These are phyloP conservation scores for Eulemur mongoz DNA, from an alignment of 2,797 vertebrate species.

Conservation along the genomic window DNA sequence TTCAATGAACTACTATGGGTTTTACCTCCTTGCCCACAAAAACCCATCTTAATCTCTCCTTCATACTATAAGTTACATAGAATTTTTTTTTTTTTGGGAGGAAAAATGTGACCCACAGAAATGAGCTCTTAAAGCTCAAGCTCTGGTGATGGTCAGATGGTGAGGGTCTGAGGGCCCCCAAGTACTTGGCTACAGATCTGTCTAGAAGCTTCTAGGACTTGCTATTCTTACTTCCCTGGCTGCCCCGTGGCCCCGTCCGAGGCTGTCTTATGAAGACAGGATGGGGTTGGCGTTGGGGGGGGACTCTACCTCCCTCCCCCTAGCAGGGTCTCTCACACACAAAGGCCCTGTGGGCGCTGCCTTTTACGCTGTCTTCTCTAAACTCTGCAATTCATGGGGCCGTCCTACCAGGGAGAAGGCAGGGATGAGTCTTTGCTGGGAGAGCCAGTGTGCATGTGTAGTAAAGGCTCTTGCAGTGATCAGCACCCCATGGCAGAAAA, in stretches of 20 bases:
- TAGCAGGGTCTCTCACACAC: neutral
- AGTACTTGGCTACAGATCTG: neutral
- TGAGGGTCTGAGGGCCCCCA: neutral
- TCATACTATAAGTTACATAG: neutral
- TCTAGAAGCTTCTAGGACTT: neutral
- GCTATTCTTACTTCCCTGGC: neutral
- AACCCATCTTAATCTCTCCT: neutral
- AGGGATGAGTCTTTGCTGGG: constrained; percentile 19
- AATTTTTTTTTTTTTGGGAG: neutral
- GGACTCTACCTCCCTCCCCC: neutral
- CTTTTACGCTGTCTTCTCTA: neutral
- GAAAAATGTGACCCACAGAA: neutral
- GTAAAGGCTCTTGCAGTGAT: constrained; percentile 45
- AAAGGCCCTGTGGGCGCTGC: neutral
- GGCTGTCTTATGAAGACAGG: neutral
- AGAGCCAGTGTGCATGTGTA: neutral
- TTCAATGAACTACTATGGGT: neutral
- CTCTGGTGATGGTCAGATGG: neutral
- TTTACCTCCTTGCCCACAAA: neutral
- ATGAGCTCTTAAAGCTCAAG: neutral
- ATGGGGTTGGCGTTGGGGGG: neutral
- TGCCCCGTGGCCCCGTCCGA: neutral
- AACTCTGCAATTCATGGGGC: constrained; percentile 32
- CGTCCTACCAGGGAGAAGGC: constrained; percentile 7
- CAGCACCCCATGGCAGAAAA: neutral